phyloP scores from a whole-genome alignment of 2,797 vertebrate species.

The Bucorvus abyssinicus region DNA sequence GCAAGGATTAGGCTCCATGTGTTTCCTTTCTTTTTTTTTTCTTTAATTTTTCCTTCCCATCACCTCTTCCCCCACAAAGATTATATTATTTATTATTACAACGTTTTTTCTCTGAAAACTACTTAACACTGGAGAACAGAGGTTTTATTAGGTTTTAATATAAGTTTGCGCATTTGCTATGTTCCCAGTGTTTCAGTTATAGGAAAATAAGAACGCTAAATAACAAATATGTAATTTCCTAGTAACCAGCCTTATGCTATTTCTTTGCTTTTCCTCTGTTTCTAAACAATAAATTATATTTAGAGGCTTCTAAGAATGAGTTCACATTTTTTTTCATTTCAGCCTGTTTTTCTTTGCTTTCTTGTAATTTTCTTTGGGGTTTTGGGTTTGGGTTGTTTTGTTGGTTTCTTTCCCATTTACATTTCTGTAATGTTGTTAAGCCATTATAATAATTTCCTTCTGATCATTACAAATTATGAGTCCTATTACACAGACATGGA shows the following conservation, averaged over 20 bases:
- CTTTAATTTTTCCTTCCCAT: neutral
- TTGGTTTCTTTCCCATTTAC: neutral
- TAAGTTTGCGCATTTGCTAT: neutral
- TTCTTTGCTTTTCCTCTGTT: neutral
- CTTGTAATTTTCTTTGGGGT: neutral
- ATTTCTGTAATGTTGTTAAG: neutral
- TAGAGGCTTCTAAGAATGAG: neutral
- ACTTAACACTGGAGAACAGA: neutral
- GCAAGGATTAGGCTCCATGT: neutral
- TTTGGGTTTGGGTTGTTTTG: neutral
- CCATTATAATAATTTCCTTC: neutral
- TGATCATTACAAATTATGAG: conserved; percentile 1
- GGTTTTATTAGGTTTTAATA: neutral
- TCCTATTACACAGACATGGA: neutral
- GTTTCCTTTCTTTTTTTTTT: neutral
- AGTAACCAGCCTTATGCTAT: neutral
- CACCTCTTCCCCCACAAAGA: neutral
- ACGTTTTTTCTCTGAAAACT: neutral
- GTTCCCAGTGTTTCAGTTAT: neutral
- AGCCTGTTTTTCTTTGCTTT: neutral
- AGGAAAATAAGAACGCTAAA: neutral
- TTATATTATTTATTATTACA: neutral
- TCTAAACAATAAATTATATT: neutral
- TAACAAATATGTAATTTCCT: neutral
- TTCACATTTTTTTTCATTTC: neutral